Evolutionary conservation across 2,113 vertebrate species (phyloP), one percentile per base, ranked within the genome.

Genomic region (Struthidea cinerea): DNA sequence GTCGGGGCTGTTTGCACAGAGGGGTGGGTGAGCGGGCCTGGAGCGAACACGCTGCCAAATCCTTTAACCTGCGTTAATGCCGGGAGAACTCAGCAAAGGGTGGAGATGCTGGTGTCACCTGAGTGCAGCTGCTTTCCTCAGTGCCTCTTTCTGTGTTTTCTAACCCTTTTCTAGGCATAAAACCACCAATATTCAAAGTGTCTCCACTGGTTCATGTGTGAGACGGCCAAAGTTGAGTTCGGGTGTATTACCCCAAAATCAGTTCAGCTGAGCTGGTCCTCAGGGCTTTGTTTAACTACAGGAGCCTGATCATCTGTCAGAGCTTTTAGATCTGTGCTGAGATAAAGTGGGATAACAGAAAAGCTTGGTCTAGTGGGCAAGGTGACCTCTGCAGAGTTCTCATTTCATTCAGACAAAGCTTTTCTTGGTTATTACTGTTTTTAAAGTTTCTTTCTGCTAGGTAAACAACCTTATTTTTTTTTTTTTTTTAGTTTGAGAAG

Each of bases 41-140:
- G 55, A 46, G 73, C 46, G 60, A 27, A 37, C 22, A 1, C 0
- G 0, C 0, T 1, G 61, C 41, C 32, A 28, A 13, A 16, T 77
- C 16, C 53, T 19, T 59, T 49, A 23, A 6, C 10, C 41, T 8
- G 18, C 4, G 4, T 61, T 59, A 2, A 6, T 33, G 35, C 28
- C 46, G 33, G 28, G 24, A 42, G 49, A 39, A 14, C 30, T 81
- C 44, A 3, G 27, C 27, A 11, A 24, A 57, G 53, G 35, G 11
- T 11, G 24, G 37, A 7, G 75, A 5, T 27, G 1, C 0, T 2
- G 26, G 18, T 60, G 9, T 30, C 50, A 57, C 33, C 22, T n/a
- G 13, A 42, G 13, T 16, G 14, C 28, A 2, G 1, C 37, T 82
- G 56, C 56, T 83, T 47, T 59, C 27, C 18, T 35, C 2, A 46